These are phyloP conservation scores for Heteronetta atricapilla DNA, from an alignment of 2,113 vertebrate genomes.

Conservation along the genomic window DNA sequence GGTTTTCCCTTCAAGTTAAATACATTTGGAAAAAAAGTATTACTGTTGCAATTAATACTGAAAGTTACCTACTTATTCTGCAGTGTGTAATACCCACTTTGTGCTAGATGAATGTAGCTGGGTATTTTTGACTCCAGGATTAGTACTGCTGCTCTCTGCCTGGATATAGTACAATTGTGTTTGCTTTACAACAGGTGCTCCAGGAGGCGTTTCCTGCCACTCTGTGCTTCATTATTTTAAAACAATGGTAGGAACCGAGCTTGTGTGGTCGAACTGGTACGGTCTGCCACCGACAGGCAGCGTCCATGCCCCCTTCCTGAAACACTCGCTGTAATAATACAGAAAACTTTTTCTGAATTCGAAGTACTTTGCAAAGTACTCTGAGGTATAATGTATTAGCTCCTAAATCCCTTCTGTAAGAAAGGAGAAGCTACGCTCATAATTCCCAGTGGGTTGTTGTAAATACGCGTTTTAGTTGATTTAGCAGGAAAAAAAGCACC, in stretches of 20 bases:
- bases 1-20: neutral
- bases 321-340: too few species aligned
- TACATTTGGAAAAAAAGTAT: neutral
- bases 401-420: neutral
- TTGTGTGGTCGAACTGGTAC: too few species aligned
- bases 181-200: neutral
- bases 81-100: rapidly evolving
- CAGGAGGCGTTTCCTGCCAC: neutral
- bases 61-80: rapidly evolving
- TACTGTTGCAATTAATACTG: rapidly evolving
- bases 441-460: neutral
- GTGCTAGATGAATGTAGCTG: neutral
- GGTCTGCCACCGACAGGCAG: neutral
- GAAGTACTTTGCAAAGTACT: neutral
- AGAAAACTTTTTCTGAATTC: neutral
- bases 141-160: neutral
- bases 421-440: neutral
- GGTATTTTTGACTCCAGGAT: too few species aligned
- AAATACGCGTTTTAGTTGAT: neutral
- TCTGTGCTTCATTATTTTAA: rapidly evolving
- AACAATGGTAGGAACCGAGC: neutral
- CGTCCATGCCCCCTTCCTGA: neutral
- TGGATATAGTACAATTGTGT: neutral
- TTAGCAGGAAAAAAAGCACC: neutral
- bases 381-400: neutral